These are phyloP conservation scores for Meloidogyne floridensis DNA, from an alignment of 1,140 invertebrate species.

Conservation along the genomic window DNA sequence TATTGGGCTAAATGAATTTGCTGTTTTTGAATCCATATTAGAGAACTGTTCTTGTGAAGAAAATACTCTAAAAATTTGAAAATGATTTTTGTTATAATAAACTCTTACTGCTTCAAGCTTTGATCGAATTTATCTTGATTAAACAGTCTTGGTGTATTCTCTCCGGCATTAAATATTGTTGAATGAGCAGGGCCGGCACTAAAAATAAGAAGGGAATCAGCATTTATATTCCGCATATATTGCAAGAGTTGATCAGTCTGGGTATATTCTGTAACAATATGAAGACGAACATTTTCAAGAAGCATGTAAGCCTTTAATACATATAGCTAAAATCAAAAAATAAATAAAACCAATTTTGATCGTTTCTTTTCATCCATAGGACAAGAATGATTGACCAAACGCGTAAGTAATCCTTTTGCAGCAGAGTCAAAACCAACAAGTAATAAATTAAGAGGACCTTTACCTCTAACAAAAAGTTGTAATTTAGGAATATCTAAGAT, in stretches of 20 bases:
- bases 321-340: background rate
- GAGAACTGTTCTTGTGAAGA: background rate
- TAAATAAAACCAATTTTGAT: constrained; percentile 5
- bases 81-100: constrained; percentile 23
- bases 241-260: constrained; percentile 39
- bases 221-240: constrained; percentile 39
- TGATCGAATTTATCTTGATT: constrained; percentile 56
- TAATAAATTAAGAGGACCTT: constrained; percentile 41
- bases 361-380: background rate
- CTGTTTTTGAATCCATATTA: background rate
- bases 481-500: constrained; percentile 49
- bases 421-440: constrained; percentile 36
- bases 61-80: constrained; percentile 19
- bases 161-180: constrained; percentile 55
- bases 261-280: constrained; percentile 49
- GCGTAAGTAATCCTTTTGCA: constrained; percentile 27
- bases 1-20: background rate
- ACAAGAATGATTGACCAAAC: constrained; percentile 38
- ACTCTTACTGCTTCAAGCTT: constrained; percentile 51
- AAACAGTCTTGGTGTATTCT: constrained; percentile 56
- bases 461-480: constrained; percentile 40
- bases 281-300: constrained; percentile 41
- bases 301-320: constrained; percentile 16
- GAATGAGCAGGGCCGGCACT: constrained; percentile 47
- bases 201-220: constrained; percentile 56